These are phyloP conservation scores for Bilobella aurantiaca DNA, from an alignment of 1,140 invertebrate species.

Conservation along the genomic window DNA sequence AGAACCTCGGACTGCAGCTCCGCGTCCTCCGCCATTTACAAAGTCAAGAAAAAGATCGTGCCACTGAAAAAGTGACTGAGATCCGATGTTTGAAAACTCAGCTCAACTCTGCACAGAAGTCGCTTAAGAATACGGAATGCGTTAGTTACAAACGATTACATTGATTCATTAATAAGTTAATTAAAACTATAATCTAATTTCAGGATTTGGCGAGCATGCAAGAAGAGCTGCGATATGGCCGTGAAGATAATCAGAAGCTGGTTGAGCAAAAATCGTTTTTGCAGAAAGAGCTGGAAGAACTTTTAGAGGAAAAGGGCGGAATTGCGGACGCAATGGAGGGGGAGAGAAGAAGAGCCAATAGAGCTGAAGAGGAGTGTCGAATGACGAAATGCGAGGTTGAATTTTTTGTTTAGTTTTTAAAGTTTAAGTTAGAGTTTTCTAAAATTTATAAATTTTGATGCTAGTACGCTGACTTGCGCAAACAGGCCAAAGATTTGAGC, in stretches of 20 bases:
- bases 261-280: conserved; percentile 1
- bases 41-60: conserved; percentile 7
- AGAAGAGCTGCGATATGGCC: not conserved
- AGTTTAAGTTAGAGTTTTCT: too few species aligned
- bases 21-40: conserved; percentile 20
- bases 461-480: not conserved
- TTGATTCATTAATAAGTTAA: not conserved
- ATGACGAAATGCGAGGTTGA: not conserved
- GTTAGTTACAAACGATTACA: conserved; percentile 1
- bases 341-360: not conserved
- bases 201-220: not conserved
- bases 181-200: conserved; percentile 5
- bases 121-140: not conserved
- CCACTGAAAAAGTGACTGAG: conserved; percentile 10
- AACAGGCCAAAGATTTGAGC: conserved; percentile 8
- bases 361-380: not conserved
- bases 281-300: not conserved
- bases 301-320: conserved; percentile 3
- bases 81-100: conserved; percentile 6
- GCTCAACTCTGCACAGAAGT: conserved; percentile 4
- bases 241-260: not conserved
- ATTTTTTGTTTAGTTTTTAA: not conserved
- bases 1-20: conserved; percentile 16
- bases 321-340: not conserved
- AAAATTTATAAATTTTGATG: not conserved